Base-by-base conservation (phyloP, 2,113 vertebrate species). In the Caloenas nicobarica region DNA sequence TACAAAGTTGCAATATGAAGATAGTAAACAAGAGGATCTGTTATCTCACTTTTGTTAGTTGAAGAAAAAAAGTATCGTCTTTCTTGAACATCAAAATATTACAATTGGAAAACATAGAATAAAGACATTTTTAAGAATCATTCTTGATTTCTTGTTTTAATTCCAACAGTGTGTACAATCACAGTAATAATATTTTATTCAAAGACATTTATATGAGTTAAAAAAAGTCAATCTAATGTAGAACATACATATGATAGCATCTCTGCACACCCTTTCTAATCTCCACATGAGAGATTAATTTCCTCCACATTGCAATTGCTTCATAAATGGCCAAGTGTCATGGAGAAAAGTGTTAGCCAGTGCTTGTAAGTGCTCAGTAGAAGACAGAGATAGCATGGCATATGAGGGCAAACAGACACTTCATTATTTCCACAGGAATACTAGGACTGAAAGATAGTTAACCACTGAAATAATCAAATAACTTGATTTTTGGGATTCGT, bases 261-360 rank as follows among this genome's bases (percentile, higher is more conserved):
- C 15, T 10, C 31, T 80, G 12, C 4, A 72, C 28, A 44, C 8
- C 4, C 23, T 36, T 3, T 50, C 11, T 58, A 51, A 68, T 71
- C 13, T 70, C 13, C 29, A 29, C 12, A n/a, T 17, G n/a, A 72
- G 14, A 5, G 5, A 13, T 70, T 79, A 60, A 60, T 64, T 18
- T 80, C 25, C 3, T 79, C 13, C 17, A 23, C 23, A 40, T 3
- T 42, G 28, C n/a, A 68, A 56, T 34, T 60, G 50, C 28, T 71
- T 89, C 17, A 33, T 40, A 65, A 81, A n/a, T 12, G 18, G 12
- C 18, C 24, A 66, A 28, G 10, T 58, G 11, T 66, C 36, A 38
- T 2, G 1, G 5, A 87, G 33, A 66, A 64, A 7, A 14, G 8
- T 31, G 61, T 46, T 86, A 56, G 5, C 1, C 1, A 0, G 2